Evolutionary conservation across 2,888 invertebrate species (phyloP).

Genomic region (Eupithecia vulgata): DNA sequence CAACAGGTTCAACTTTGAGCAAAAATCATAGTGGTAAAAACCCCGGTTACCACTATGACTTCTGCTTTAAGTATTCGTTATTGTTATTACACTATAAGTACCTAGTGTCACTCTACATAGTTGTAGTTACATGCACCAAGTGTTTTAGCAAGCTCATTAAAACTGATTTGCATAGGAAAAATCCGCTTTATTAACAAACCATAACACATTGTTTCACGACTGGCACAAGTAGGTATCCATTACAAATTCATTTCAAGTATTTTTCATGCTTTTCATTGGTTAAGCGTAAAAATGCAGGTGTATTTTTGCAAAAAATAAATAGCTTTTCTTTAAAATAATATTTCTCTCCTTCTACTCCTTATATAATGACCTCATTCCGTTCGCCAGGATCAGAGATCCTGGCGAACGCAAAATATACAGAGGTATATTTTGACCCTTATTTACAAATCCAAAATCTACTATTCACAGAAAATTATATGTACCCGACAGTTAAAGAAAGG

Average conservation of each 20-base stretch:
- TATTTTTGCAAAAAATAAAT: too few relatives aligned
- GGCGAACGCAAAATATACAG: too few relatives aligned
- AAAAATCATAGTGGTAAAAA: too few relatives aligned
- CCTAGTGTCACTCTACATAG: neutral
- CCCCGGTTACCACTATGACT: neutral
- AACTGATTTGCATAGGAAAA: neutral
- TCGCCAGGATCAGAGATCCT: too few relatives aligned
- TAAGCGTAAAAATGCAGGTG: neutral
- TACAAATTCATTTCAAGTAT: neutral
- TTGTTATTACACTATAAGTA: neutral
- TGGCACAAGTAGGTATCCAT: conserved; percentile 3
- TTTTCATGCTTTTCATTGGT: neutral
- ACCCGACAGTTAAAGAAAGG: too few relatives aligned
- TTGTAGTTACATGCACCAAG: neutral
- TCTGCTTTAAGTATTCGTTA: neutral
- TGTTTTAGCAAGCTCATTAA: neutral
- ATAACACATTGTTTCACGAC: neutral
- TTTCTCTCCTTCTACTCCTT: too few relatives aligned
- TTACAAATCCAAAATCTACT: too few relatives aligned
- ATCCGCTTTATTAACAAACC: neutral
- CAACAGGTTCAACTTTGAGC: too few relatives aligned
- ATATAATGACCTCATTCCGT: too few relatives aligned
- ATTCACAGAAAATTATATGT: too few relatives aligned
- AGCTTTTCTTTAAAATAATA: too few relatives aligned
- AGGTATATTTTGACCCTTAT: too few relatives aligned